phyloP scores from a whole-genome alignment of 2,113 vertebrate species.

The Uria lomvia region DNA sequence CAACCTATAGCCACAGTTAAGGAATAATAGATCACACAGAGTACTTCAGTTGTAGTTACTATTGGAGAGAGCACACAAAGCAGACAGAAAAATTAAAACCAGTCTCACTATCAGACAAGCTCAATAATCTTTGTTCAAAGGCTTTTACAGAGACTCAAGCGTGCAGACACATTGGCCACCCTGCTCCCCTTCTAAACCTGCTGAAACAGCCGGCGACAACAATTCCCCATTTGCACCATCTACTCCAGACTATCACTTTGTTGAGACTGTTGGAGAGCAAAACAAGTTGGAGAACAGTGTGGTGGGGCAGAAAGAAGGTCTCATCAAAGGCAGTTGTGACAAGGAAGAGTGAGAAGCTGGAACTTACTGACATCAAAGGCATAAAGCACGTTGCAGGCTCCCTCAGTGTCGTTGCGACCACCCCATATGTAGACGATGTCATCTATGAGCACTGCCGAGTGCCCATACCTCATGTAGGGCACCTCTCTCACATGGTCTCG shows the following conservation, averaged over 20 bases:
- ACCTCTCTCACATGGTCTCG: constrained; percentile 86
- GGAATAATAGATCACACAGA: not conserved
- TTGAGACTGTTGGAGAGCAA: not conserved
- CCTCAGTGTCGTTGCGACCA: constrained; percentile 94
- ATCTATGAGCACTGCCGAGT: constrained; percentile 94
- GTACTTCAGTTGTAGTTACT: not conserved
- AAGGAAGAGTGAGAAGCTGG: not conserved
- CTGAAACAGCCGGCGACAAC: not conserved
- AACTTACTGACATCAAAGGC: constrained; percentile 97
- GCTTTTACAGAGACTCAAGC: not conserved
- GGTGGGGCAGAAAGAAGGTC: not conserved
- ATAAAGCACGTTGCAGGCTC: constrained; percentile 98
- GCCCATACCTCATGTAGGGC: constrained; percentile 98
- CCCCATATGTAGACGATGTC: constrained; percentile 97
- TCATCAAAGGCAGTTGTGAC: not conserved
- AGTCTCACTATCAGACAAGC: not conserved
- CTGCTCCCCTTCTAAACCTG: not conserved
- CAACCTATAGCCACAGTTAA: not conserved
- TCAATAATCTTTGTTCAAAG: not conserved
- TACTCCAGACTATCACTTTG: not conserved
- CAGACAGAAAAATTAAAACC: not conserved
- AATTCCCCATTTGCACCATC: not conserved
- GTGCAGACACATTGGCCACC: not conserved
- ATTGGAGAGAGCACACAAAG: not conserved
- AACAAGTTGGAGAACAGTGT: not conserved